phyloP scores from a whole-genome alignment of 2,113 vertebrate species.

The Oncorhynchus mykiss region DNA sequence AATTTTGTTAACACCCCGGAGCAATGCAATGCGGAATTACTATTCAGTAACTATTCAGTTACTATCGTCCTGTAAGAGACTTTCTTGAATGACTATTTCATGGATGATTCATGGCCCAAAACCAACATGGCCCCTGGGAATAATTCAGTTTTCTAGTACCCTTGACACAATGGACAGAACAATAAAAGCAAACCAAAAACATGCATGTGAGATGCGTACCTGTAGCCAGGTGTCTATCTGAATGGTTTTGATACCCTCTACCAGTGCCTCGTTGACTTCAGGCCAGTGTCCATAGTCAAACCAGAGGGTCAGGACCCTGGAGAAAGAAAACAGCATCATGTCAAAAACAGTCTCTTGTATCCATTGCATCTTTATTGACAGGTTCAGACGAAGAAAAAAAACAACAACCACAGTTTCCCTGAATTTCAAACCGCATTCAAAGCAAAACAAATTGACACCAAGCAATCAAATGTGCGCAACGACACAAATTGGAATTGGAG shows the following conservation, averaged over 20 bases:
- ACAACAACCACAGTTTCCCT: not conserved
- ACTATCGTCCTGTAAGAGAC: not conserved
- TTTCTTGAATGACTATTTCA: not conserved
- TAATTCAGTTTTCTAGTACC: not conserved
- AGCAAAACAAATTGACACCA: conserved; percentile 20
- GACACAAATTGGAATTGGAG: not conserved
- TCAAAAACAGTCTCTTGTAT: not conserved
- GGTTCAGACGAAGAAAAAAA: too few relatives aligned
- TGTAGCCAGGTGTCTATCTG: conserved; percentile 99
- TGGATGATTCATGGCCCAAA: not conserved
- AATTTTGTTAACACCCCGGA: not conserved
- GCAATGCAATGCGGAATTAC: not conserved
- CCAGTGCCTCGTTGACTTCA: conserved; percentile 95
- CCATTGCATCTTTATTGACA: not conserved
- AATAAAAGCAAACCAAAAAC: not conserved
- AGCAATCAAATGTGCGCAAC: not conserved
- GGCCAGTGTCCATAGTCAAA: conserved; percentile 99
- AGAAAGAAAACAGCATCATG: not conserved
- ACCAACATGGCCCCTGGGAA: not conserved
- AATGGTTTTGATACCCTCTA: conserved; percentile 98
- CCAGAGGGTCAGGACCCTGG: conserved; percentile 95
- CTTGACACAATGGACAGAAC: too few relatives aligned
- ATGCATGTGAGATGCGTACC: conserved; percentile 65
- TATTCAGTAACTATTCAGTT: too few relatives aligned
- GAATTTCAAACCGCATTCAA: not conserved